These are phyloP conservation scores for Phenganax stokvisi DNA, from an alignment of 92 coral and sea anemone genomes.

Conservation along the genomic window DNA sequence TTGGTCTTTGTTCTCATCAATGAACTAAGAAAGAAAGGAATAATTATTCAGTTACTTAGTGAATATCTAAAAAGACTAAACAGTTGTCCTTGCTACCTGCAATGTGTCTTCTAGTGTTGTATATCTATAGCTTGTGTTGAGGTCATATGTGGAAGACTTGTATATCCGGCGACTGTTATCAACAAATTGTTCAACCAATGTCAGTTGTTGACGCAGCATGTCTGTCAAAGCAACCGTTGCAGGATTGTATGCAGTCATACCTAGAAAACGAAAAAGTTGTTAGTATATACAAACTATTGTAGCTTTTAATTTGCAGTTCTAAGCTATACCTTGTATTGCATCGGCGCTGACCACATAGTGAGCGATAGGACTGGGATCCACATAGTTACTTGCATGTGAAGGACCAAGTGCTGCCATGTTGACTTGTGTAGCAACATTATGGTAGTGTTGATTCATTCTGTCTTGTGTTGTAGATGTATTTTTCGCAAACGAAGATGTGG, in stretches of 20 bases:
- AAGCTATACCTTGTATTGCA: constrained; percentile 71
- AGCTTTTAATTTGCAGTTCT: background rate
- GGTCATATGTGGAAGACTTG: constrained; percentile 68
- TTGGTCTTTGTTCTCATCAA: constrained; percentile 7
- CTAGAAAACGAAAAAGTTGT: constrained; percentile 41
- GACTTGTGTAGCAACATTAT: constrained; percentile 45
- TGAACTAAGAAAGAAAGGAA: constrained; percentile 13
- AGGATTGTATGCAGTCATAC: constrained; percentile 93
- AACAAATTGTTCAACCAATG: constrained; percentile 86
- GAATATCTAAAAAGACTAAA: background rate
- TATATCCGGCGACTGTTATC: constrained; percentile 88
- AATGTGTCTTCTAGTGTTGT: constrained; percentile 91
- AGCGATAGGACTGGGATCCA: constrained; percentile 89
- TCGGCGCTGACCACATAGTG: constrained; percentile 80
- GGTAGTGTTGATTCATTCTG: constrained; percentile 1
- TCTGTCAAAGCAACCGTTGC: constrained; percentile 83
- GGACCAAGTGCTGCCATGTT: constrained; percentile 88
- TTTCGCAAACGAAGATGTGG: background rate
- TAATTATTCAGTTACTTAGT: too few species aligned
- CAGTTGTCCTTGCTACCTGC: constrained; percentile 52
- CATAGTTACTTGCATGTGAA: constrained; percentile 74
- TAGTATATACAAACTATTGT: background rate
- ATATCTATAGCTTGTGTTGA: constrained; percentile 64
- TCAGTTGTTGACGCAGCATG: constrained; percentile 86
- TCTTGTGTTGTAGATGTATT: background rate